phyloP scores from a whole-genome alignment of 2,113 vertebrate genomes.

The Zapus hudsonius region DNA sequence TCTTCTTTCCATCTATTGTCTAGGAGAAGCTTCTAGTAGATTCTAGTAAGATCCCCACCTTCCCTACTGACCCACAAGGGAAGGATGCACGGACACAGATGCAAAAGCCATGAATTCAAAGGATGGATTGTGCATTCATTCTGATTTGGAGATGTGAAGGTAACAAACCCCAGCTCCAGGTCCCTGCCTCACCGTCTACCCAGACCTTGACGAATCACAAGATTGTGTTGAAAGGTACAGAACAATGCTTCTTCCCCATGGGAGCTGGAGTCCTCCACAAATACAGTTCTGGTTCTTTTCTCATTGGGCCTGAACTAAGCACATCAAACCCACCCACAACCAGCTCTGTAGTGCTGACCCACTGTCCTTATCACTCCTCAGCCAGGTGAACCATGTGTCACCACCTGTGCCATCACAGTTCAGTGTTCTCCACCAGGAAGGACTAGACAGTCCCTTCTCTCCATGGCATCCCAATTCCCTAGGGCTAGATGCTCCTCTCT shows the following conservation, averaged over 20 bases:
- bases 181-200: no score
- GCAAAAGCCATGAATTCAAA: neutral
- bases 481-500: neutral
- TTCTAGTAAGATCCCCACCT: fast-evolving
- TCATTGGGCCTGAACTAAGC: neutral
- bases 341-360: neutral
- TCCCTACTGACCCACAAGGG: neutral
- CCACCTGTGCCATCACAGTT: no score
- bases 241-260: neutral
- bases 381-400: neutral
- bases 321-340: fast-evolving
- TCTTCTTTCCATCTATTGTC: no score
- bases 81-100: neutral
- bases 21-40: neutral
- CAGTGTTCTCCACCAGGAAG: neutral
- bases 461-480: neutral
- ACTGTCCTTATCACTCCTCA: neutral
- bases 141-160: neutral
- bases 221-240: neutral
- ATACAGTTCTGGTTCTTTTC: neutral
- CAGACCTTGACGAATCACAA: neutral
- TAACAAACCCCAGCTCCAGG: neutral
- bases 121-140: neutral
- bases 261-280: neutral
- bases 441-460: no score